phyloP scores from a whole-genome alignment of 1,140 invertebrate species.

The Orchestia grillus region DNA sequence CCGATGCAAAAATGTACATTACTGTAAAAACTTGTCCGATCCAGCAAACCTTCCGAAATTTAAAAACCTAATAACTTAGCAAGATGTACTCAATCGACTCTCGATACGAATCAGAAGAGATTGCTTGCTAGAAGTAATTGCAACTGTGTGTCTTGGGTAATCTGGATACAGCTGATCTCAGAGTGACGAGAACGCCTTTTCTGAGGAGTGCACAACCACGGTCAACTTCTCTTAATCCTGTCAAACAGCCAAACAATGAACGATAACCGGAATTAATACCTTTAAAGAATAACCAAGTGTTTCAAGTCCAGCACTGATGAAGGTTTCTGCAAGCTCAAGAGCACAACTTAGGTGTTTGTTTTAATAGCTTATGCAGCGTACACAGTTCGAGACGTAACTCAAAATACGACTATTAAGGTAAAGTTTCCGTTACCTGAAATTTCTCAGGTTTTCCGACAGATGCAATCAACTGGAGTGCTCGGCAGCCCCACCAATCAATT shows the following conservation, averaged over 20 bases:
- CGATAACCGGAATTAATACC: background rate
- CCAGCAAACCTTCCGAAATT: background rate
- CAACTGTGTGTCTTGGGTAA: background rate
- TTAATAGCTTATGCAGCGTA: background rate
- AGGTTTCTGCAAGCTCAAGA: background rate
- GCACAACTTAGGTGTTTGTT: background rate
- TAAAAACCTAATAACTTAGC: background rate
- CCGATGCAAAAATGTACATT: background rate
- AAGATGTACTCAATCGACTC: background rate
- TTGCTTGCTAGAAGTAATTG: background rate
- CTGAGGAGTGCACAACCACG: background rate
- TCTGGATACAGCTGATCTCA: background rate
- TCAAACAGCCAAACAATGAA: background rate
- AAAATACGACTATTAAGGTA: background rate
- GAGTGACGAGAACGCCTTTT: background rate
- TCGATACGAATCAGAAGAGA: background rate
- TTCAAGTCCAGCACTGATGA: background rate
- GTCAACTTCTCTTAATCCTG: too few species aligned
- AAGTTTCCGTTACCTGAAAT: background rate
- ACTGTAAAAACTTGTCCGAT: background rate
- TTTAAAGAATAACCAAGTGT: background rate
- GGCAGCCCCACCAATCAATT: background rate
- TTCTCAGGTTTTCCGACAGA: background rate
- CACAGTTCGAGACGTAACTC: background rate
- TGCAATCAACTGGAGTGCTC: background rate